phyloP scores from a whole-genome alignment of 2,113 vertebrate species.

The Alethe castanea region DNA sequence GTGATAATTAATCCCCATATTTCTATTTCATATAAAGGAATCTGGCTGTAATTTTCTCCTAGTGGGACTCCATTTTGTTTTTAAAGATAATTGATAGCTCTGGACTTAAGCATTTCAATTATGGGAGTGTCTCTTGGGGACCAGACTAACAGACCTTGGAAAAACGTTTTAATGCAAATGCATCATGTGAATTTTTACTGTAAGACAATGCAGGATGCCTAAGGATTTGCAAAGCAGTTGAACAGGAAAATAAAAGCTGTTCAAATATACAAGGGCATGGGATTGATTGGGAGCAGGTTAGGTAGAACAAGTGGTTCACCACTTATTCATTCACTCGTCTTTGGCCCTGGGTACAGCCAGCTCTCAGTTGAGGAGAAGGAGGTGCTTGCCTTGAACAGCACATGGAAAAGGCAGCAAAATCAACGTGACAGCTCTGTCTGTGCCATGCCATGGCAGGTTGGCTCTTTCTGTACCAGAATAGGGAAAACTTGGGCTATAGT shows the following conservation, averaged over 20 bases:
- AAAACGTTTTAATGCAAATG: constrained; percentile 55
- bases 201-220: not conserved
- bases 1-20: constrained; percentile 59
- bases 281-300: not conserved
- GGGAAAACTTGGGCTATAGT: not conserved
- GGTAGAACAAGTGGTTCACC: not conserved
- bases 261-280: not conserved
- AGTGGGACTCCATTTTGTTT: constrained; percentile 67
- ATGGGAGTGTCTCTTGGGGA: constrained; percentile 53
- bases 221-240: constrained; percentile 24
- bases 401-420: not conserved
- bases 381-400: not conserved
- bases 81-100: constrained; percentile 70
- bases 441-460: not conserved
- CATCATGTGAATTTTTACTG: constrained; percentile 40
- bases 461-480: not conserved
- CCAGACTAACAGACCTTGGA: constrained; percentile 59
- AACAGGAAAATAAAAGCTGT: not conserved
- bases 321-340: not conserved
- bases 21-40: constrained; percentile 49
- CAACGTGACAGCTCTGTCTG: not conserved
- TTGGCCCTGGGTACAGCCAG: not conserved
- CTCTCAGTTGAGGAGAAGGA: not conserved
- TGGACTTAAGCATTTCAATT: constrained; percentile 68
- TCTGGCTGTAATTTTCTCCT: constrained; percentile 59